A percentile compares a stretch with the other conserved stretches of the same genome.
These are phyloP conservation scores for Zosterops hypoxanthus DNA, from an alignment of 2,113 vertebrate genomes.

Conservation along the genomic window DNA sequence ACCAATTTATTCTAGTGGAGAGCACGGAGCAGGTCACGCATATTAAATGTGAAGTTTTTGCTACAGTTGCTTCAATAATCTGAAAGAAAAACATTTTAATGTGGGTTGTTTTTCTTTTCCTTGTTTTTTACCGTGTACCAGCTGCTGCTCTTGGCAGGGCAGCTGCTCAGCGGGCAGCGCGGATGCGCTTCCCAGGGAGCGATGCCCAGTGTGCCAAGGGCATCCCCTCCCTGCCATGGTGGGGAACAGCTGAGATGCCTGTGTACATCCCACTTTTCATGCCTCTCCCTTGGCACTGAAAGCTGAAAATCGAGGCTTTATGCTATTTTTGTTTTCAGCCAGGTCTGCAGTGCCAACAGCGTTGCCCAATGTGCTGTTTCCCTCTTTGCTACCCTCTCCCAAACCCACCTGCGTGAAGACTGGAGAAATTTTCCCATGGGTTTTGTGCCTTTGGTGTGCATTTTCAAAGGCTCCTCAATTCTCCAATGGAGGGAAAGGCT, in stretches of 20 bases:
- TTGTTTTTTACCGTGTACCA: not conserved
- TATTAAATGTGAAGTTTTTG: slow-evolving; percentile 15
- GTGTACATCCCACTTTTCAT: not conserved
- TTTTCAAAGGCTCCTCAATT: not conserved
- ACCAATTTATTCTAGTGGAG: slow-evolving; percentile 31
- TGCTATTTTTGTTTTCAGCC: not conserved
- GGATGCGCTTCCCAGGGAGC: not conserved
- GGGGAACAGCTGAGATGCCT: not conserved
- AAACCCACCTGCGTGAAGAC: rapidly evolving
- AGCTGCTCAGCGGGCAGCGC: not conserved
- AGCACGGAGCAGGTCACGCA: not conserved
- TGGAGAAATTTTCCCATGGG: not conserved
- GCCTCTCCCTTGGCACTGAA: not conserved
- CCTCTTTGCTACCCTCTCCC: not conserved
- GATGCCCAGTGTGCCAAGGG: not conserved
- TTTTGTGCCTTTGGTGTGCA: too few relatives aligned
- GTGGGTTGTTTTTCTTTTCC: not conserved
- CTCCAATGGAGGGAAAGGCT: not conserved
- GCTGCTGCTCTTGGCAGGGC: slow-evolving; percentile 16
- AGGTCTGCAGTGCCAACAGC: not conserved
- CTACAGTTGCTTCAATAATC: not conserved
- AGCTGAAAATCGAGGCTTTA: not conserved
- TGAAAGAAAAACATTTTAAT: slow-evolving; percentile 2
- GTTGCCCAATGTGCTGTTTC: rapidly evolving
- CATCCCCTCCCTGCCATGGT: not conserved